Evolutionary conservation across 2,113 vertebrate species (phyloP).

Genomic region (Microcebus ravelobensis): DNA sequence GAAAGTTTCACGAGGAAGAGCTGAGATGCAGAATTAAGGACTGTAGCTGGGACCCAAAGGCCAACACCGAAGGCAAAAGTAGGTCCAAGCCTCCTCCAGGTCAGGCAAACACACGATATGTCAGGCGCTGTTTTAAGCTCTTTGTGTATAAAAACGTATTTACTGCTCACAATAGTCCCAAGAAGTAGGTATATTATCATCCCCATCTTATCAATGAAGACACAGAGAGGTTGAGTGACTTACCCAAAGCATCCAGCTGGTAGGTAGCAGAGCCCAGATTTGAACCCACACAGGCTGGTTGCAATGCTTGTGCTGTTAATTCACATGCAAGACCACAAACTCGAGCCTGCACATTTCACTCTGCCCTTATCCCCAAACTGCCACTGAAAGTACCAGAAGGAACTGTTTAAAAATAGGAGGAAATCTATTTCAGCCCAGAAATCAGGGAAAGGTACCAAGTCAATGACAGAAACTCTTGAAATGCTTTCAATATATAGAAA

Average conservation of each 20-base stretch:
- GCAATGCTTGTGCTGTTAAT: neutral
- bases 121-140: neutral
- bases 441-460: slow-evolving; percentile 1
- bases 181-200: neutral
- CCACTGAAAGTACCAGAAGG: neutral
- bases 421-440: slow-evolving; percentile 41
- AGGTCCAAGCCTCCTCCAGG: neutral
- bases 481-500: neutral
- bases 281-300: neutral
- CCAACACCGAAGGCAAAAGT: neutral
- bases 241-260: neutral
- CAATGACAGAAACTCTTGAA: neutral
- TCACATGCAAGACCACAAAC: neutral
- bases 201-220: neutral
- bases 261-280: neutral
- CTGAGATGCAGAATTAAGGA: neutral
- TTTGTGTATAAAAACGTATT: neutral
- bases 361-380: neutral
- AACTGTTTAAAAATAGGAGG: slow-evolving; percentile 29
- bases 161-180: neutral
- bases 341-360: neutral
- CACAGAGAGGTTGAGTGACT: neutral
- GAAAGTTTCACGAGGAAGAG: neutral
- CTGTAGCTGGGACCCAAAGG: neutral
- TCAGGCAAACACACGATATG: neutral